phyloP scores from a whole-genome alignment of 2,797 vertebrate genomes.

The Halcyon badia region DNA sequence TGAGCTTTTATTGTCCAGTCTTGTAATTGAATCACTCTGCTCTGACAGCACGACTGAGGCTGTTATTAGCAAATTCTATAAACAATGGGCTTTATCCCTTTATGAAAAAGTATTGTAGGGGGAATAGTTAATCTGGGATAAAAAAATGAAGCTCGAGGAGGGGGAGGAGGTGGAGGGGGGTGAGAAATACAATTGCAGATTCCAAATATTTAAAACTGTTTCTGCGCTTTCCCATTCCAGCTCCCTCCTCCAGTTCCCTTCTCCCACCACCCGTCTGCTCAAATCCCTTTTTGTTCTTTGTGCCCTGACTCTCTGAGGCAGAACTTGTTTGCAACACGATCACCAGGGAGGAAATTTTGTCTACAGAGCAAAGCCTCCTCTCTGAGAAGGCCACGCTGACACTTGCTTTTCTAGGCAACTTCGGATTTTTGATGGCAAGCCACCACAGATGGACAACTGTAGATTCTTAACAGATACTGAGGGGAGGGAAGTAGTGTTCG shows the following conservation, averaged over 20 bases:
- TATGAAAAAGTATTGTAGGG: constrained; percentile 71
- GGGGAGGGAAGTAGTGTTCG: fast-evolving
- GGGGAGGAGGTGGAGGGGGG: neutral
- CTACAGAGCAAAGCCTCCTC: neutral
- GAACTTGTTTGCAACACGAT: constrained; percentile 26
- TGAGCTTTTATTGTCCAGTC: constrained; percentile 67
- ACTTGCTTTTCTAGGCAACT: neutral
- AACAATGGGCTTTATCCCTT: constrained; percentile 70
- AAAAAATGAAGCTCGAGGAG: constrained; percentile 7
- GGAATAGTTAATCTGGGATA: constrained; percentile 65
- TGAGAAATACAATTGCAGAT: constrained; percentile 58
- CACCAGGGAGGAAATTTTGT: constrained; percentile 2
- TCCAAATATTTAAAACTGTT: constrained; percentile 70
- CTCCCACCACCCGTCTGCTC: neutral
- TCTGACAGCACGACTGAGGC: constrained; percentile 46
- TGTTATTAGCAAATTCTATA: constrained; percentile 68
- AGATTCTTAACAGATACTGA: neutral
- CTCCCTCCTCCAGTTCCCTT: neutral
- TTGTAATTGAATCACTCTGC: constrained; percentile 68
- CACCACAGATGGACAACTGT: neutral
- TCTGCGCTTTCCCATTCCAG: constrained; percentile 6
- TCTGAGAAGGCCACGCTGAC: neutral
- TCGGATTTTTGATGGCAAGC: neutral
- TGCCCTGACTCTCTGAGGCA: constrained; percentile 7
- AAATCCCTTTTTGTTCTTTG: constrained; percentile 61